Conservation (phyloP, 2,888 invertebrate genomes). For the Malacosoma neustria region DNA sequence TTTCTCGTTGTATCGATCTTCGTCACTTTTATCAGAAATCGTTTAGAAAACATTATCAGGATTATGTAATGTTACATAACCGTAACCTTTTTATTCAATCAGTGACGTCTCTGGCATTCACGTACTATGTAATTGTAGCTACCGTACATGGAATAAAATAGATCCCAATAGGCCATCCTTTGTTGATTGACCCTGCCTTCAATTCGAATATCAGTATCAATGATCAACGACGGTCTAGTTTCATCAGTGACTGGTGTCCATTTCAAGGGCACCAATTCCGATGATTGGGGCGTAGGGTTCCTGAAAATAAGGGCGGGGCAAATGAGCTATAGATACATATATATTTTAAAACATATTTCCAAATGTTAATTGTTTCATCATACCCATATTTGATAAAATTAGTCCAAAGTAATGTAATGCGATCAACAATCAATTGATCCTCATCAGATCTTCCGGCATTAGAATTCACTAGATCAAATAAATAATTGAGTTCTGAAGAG, state of each 20-base stretch:
- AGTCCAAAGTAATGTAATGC: slow-evolving; percentile 47
- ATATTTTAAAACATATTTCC: too few relatives aligned
- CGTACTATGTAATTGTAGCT: slow-evolving; percentile 34
- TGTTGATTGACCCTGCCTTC: slow-evolving; percentile 39
- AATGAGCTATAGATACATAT: too few relatives aligned
- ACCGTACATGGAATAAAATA: slow-evolving; percentile 49
- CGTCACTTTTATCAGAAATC: not conserved
- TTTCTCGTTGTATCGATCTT: not conserved
- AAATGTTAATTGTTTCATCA: slow-evolving; percentile 3
- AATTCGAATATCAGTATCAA: slow-evolving; percentile 37
- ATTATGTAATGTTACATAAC: not conserved
- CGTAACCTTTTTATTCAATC: slow-evolving; percentile 2
- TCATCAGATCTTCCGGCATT: slow-evolving; percentile 21
- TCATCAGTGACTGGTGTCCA: slow-evolving; percentile 38
- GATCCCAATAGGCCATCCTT: slow-evolving; percentile 61
- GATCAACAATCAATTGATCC: slow-evolving; percentile 36
- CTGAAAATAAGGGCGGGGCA: too few relatives aligned
- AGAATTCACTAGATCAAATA: slow-evolving; percentile 30
- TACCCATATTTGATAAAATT: slow-evolving; percentile 64
- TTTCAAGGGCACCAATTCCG: slow-evolving; percentile 34
- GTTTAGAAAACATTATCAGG: not conserved
- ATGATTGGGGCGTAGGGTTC: slow-evolving; percentile 41
- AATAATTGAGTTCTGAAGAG: slow-evolving; percentile 42
- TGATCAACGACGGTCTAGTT: slow-evolving; percentile 42
- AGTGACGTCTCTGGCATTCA: slow-evolving; percentile 19